Base-by-base conservation (phyloP, 1,140 invertebrate genomes). In the Apis cerana region DNA sequence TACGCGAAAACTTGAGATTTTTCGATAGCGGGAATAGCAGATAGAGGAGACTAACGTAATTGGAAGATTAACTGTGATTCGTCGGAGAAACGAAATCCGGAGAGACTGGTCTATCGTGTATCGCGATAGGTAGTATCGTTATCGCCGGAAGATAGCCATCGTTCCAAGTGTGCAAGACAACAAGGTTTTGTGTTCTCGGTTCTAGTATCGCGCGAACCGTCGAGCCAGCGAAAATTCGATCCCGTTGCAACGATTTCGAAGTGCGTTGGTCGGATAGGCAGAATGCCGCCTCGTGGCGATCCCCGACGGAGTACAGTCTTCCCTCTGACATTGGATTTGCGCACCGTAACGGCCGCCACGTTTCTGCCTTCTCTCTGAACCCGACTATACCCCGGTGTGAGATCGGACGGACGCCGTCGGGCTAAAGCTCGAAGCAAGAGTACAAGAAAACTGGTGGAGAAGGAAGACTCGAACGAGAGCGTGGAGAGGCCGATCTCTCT, bases 121-220 rank as follows among this genome's bases (percentile, higher is more conserved):
- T 76, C 74, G 27, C 64, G 85, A 87, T 87, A 86, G 64, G 80
- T 75, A 83, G 72, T 87, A 86, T 86, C 85, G 75, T 87, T 87
- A 87, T 87, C 85, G 56, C 33, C 15, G n/a, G 2, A n/a, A 85
- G 85, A 87, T 87, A 87, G 78, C 71, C 43, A 86, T 87, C 85
- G 23, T 56, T 1, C 19, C 11, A 4, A 75, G 56, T 33, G 70
- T 56, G 50, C 70, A 33, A 23, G 50, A 65, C 72, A 58, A 85
- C 61, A 54, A 74, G 61, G n/a, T 59, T 61, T 23, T 69, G 58
- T 52, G 54, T 80, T 62, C 71, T 48, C n/a, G 21, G 15, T 7
- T 86, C 79, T 70, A 87, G 85, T 87, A 83, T 83, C 61, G 64
- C 43, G 67, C 15, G 72, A 80, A 54, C 48, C 65, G 75, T 70